phyloP scores from a whole-genome alignment of 92 coral and sea anemone genomes.

The Porites divaricata region DNA sequence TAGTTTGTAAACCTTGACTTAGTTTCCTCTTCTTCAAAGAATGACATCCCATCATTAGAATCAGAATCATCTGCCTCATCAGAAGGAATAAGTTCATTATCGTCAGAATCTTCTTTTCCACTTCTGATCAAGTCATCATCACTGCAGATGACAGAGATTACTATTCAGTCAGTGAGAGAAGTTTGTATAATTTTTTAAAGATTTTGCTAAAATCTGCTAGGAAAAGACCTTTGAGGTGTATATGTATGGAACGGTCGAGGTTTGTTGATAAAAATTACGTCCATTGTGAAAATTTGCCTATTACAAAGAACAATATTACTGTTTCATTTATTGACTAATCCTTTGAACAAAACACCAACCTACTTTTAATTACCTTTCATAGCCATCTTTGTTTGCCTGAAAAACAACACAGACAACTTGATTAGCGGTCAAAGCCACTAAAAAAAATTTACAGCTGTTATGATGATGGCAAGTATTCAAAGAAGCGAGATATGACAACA shows the following conservation, averaged over 20 bases:
- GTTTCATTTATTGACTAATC: too few species aligned
- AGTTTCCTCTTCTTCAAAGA: slow-evolving; percentile 89
- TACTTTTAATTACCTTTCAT: slow-evolving; percentile 13
- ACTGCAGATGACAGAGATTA: slow-evolving; percentile 23
- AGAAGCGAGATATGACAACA: too few species aligned
- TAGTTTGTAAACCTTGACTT: slow-evolving; percentile 92
- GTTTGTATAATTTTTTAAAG: too few species aligned
- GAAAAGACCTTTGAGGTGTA: too few species aligned
- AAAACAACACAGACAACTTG: neutral
- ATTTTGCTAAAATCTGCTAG: too few species aligned
- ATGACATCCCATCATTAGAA: slow-evolving; percentile 63
- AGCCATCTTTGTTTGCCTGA: slow-evolving; percentile 29
- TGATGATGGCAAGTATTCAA: too few species aligned
- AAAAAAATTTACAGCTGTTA: too few species aligned
- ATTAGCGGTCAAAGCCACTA: neutral
- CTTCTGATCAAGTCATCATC: slow-evolving; percentile 72
- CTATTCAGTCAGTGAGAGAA: too few species aligned
- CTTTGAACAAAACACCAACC: neutral
- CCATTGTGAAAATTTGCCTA: too few species aligned
- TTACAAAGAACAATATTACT: too few species aligned
- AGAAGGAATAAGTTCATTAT: slow-evolving; percentile 78
- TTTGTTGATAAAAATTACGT: too few species aligned
- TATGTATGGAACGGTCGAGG: too few species aligned
- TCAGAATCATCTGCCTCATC: slow-evolving; percentile 70
- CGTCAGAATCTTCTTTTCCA: slow-evolving; percentile 42